Evolutionary conservation across 2,797 vertebrate species (phyloP), one percentile per base, ranked within the genome.

Genomic region (Falco berigora): DNA sequence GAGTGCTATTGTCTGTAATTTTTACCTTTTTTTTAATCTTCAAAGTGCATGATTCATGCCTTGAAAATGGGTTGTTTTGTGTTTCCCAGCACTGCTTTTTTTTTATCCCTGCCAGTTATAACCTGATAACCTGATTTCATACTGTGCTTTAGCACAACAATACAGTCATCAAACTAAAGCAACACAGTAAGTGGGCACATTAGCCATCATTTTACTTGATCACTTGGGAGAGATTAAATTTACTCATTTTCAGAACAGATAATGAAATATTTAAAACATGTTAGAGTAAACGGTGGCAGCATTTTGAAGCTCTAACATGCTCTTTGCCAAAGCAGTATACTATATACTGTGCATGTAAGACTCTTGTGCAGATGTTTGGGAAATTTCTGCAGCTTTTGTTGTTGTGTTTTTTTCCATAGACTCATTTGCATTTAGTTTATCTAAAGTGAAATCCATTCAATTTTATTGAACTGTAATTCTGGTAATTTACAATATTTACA

Each of bases 401-500:
- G 55, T 90, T 93, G 40, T 40, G 40, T 93, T 56, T 80, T 74
- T 59, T 85, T 61, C 40, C 40, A 42, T 79, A 69, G 62, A 49
- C 86, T 96, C 93, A 98, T 98, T 98, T 98, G 97, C 98, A 98
- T 98, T 97, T 95, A 92, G 97, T 98, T 98, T 98, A 98, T 98
- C 98, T 98, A 97, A 98, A 98, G 97, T 97, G 96, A 98, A 98
- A 98, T 98, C 97, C 97, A 97, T 97, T 98, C 98, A 97, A 95
- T 98, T 98, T 98, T 98, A 98, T 98, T 98, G 97, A 98, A 98
- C 98, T 98, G 97, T 98, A 98, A 98, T 98, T 98, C 97, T 97
- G 95, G 97, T 97, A 97, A 98, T 98, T 98, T 98, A 98, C 97
- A 98, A 98, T 98, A 98, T 98, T 98, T 98, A 98, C 98, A 98